Evolutionary conservation across 2,113 vertebrate genomes (phyloP).

Genomic region (Pachycephala philippinensis): DNA sequence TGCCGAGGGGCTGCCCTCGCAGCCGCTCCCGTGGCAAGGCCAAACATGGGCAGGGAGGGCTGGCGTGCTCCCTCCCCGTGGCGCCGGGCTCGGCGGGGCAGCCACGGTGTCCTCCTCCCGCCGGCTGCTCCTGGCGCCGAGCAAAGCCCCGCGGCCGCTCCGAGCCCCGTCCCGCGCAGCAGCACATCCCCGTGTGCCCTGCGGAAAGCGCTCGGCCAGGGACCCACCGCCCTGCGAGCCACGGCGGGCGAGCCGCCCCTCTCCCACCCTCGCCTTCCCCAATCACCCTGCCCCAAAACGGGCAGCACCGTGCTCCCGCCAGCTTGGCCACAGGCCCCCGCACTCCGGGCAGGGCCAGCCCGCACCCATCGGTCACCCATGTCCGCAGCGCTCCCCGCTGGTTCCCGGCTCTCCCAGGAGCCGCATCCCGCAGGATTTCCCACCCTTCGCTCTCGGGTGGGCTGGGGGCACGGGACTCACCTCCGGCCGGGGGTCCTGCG

Average conservation of each 20-base stretch:
- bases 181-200: accelerated
- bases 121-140: accelerated
- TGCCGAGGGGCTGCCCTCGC: neutral
- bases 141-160: neutral
- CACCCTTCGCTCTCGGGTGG: accelerated
- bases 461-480: neutral
- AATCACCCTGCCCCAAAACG: accelerated
- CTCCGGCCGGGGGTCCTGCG: conserved; percentile 1
- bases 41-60: neutral
- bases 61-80: neutral
- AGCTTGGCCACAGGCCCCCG: accelerated
- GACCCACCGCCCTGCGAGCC: neutral
- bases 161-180: neutral
- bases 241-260: accelerated
- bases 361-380: neutral
- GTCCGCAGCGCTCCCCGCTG: accelerated
- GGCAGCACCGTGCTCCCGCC: neutral
- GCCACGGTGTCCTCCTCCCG: neutral
- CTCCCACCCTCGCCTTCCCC: neutral
- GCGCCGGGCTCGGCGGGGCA: neutral
- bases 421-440: accelerated
- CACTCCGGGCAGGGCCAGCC: neutral
- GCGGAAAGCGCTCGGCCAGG: accelerated
- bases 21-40: neutral
- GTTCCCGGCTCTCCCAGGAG: neutral